Base-by-base conservation (phyloP, 64 coral and sea anemone genomes). In the Platygyra sinensis region DNA sequence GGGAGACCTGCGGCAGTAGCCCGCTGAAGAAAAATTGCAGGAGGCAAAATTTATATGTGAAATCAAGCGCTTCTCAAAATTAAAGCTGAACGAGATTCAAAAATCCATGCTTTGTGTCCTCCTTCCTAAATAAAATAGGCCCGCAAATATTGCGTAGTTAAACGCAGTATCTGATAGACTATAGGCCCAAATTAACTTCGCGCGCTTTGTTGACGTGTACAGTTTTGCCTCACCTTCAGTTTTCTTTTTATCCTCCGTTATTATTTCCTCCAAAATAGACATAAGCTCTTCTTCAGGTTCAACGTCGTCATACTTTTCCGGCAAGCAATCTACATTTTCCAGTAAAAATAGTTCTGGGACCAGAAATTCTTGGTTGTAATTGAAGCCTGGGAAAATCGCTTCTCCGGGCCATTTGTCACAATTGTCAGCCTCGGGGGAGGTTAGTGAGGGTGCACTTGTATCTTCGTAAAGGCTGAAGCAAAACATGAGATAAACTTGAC, bases 261-360 rank as follows among this genome's bases (percentile, higher is more conserved):
- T 85, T 13, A 85, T 72, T 85, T 85, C 81, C 1, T 85, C 81
- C 63, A 85, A 85, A 85, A 85, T 50, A 65, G 81, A 85, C 22
- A 85, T 24, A 36, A 85, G 24, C n/a, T 85, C 81, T 42, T 72
- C 81, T 5, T 85, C 61, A 19, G 81, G 63, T 38, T 71, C 81
- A 14, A 14, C 22, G 50, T 24, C 30, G 59, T 67, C 80, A 28
- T 17, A 27, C 25, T 13, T 80, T 18, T 80, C 14, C 62, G 25
- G 25, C 19, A 79, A 79, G 51, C 8, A 12, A 55, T 54, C 11
- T 24, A 31, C 8, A 39, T 85, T 38, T n/a, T 72, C 63, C 81
- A 85, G 15, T 5, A 71, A 14, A 51, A 72, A 42, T 63, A 31
- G 33, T 51, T 85, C 81, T 71, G 81, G 81, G 20, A 85, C 81